Conservation (phyloP, 2,888 invertebrate genomes). For the Noctua fimbriata region DNA sequence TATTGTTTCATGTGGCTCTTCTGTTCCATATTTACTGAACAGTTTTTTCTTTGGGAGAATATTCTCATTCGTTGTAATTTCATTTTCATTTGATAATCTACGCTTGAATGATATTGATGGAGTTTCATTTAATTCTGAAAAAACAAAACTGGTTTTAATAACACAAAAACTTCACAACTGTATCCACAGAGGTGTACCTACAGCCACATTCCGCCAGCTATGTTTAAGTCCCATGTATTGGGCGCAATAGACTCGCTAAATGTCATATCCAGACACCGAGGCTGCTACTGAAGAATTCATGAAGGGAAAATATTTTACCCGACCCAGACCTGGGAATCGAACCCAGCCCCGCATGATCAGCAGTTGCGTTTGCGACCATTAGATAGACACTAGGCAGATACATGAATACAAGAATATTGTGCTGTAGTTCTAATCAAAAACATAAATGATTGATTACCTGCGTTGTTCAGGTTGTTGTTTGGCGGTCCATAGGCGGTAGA, state of each 20-base stretch:
- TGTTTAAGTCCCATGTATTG: background rate
- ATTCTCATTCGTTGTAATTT: background rate
- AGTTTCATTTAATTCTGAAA: slow-evolving; percentile 8
- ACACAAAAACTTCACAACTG: background rate
- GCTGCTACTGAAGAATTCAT: background rate
- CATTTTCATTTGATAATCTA: slow-evolving; percentile 1
- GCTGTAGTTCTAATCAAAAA: background rate
- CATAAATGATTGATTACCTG: slow-evolving; percentile 7
- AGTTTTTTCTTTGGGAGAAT: slow-evolving; percentile 26
- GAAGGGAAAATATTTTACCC: background rate
- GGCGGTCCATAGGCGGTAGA: background rate
- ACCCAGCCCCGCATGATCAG: background rate
- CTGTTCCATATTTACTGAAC: background rate
- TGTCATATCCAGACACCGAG: background rate
- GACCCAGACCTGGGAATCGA: background rate
- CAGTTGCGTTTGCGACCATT: background rate
- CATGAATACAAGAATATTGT: too few relatives aligned
- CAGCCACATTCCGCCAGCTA: background rate
- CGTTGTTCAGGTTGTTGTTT: background rate
- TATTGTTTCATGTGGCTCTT: background rate
- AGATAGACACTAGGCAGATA: background rate
- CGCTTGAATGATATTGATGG: slow-evolving; percentile 21
- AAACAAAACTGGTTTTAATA: background rate
- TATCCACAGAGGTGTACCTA: background rate
- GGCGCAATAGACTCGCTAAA: background rate